A percentile compares a stretch with the other conserved stretches of the same genome.
Conservation (phyloP, 2,888 invertebrate species). For the Luperina testacea region DNA sequence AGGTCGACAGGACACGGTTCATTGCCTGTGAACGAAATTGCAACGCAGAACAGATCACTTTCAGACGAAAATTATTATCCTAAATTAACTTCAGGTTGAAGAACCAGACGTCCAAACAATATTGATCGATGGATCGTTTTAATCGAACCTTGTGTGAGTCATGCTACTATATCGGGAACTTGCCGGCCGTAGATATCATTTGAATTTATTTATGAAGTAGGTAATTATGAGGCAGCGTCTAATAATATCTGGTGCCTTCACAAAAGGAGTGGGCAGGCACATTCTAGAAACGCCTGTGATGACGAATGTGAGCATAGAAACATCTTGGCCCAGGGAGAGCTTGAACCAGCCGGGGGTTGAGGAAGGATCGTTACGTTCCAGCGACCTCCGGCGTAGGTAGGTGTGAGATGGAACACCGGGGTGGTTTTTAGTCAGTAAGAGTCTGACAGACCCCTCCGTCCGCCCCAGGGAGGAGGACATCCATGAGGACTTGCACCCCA, state of each 20-base stretch:
- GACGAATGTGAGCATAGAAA: background rate
- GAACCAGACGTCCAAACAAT: slow-evolving; percentile 46
- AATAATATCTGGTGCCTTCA: slow-evolving; percentile 32
- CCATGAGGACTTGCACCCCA: too few relatives aligned
- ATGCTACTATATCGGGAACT: slow-evolving; percentile 49
- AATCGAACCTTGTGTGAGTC: slow-evolving; percentile 45
- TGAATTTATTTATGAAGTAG: slow-evolving; percentile 42
- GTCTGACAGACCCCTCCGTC: too few relatives aligned
- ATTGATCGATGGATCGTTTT: slow-evolving; percentile 45
- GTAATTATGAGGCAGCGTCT: slow-evolving; percentile 45
- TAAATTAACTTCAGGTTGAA: slow-evolving; percentile 37
- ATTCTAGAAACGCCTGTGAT: slow-evolving; percentile 31
- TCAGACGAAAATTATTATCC: slow-evolving; percentile 11
- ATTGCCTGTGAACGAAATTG: slow-evolving; percentile 1
- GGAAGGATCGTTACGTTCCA: too few relatives aligned
- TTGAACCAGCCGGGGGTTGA: too few relatives aligned
- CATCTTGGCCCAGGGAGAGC: too few relatives aligned
- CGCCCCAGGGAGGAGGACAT: too few relatives aligned
- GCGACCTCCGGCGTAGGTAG: too few relatives aligned
- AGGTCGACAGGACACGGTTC: background rate
- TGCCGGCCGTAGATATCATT: slow-evolving; percentile 17
- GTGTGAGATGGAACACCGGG: too few relatives aligned
- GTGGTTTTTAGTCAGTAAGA: too few relatives aligned
- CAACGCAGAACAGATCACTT: slow-evolving; percentile 22
- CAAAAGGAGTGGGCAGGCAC: slow-evolving; percentile 19